Conservation (phyloP, 2,888 invertebrate genomes). For the Cosmorhoe ocellata region DNA sequence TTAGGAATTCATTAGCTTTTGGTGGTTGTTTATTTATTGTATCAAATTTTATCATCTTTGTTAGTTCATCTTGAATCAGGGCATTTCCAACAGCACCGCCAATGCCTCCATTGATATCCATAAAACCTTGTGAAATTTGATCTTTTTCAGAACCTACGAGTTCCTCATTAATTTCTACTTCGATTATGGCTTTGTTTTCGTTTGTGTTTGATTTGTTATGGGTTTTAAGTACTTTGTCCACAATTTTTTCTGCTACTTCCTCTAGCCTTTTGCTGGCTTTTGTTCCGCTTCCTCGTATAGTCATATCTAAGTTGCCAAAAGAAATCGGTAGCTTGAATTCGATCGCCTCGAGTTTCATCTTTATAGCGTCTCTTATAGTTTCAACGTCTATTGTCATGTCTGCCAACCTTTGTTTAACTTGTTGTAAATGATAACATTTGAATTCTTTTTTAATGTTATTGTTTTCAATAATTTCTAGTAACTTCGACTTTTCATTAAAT, state of each 20-base stretch:
- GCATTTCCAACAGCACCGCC: conserved; percentile 50
- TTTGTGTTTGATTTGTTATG: conserved; percentile 12
- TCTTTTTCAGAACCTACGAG: conserved; percentile 37
- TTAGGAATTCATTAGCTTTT: conserved; percentile 38
- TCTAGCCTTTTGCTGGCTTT: conserved; percentile 26
- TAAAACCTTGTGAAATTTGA: conserved; percentile 34
- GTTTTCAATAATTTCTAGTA: conserved; percentile 26
- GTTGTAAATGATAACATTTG: conserved; percentile 18
- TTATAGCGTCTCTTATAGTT: conserved; percentile 36
- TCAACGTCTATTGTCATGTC: conserved; percentile 32
- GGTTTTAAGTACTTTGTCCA: conserved; percentile 16
- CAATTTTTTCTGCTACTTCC: conserved; percentile 23
- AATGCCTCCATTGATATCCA: conserved; percentile 41
- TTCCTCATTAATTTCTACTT: conserved; percentile 33
- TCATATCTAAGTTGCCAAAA: conserved; percentile 46
- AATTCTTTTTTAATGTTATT: conserved; percentile 33
- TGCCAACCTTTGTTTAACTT: conserved; percentile 32
- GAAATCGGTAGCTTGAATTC: conserved; percentile 38
- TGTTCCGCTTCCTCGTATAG: conserved; percentile 23
- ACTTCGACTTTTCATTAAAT: conserved; percentile 25
- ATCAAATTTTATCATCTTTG: conserved; percentile 38
- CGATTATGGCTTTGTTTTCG: conserved; percentile 18
- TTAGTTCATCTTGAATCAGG: conserved; percentile 34
- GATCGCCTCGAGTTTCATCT: conserved; percentile 30
- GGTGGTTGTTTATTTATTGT: conserved; percentile 24